phyloP scores from a whole-genome alignment of 2,113 vertebrate genomes.

The Prolemur simus region DNA sequence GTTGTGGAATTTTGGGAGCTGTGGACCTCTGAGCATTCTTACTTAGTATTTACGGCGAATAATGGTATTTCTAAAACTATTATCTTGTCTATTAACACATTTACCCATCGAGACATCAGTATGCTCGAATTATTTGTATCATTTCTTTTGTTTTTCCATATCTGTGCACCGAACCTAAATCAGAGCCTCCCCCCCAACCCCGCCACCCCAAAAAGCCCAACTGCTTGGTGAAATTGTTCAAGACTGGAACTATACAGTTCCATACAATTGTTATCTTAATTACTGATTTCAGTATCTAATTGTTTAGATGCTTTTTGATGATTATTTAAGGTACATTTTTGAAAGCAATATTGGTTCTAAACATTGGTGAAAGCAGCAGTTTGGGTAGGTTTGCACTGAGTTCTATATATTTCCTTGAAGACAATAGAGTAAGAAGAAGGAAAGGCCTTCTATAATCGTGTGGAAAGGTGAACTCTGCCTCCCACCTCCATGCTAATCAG shows the following conservation, averaged over 20 bases:
- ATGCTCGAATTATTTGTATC: neutral
- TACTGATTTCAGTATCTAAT: neutral
- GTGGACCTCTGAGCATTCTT: neutral
- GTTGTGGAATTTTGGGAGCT: neutral
- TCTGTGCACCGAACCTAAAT: neutral
- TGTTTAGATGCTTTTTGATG: neutral
- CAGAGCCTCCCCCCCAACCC: neutral
- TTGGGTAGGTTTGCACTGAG: neutral
- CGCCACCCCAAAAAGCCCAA: neutral
- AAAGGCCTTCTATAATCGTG: neutral
- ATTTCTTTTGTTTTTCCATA: neutral
- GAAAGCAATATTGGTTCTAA: neutral
- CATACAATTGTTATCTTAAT: neutral
- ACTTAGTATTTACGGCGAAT: neutral
- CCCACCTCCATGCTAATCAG: neutral
- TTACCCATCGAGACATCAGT: neutral
- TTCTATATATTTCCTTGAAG: neutral
- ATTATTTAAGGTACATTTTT: neutral
- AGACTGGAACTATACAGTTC: neutral
- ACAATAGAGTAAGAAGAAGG: neutral
- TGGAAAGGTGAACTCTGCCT: neutral
- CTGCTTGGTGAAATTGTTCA: neutral
- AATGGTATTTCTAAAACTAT: neutral
- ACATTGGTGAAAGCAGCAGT: neutral
- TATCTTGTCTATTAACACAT: neutral